These are phyloP conservation scores for Drosophila picticornis DNA, from an alignment of 2,888 invertebrate genomes.

Conservation along the genomic window DNA sequence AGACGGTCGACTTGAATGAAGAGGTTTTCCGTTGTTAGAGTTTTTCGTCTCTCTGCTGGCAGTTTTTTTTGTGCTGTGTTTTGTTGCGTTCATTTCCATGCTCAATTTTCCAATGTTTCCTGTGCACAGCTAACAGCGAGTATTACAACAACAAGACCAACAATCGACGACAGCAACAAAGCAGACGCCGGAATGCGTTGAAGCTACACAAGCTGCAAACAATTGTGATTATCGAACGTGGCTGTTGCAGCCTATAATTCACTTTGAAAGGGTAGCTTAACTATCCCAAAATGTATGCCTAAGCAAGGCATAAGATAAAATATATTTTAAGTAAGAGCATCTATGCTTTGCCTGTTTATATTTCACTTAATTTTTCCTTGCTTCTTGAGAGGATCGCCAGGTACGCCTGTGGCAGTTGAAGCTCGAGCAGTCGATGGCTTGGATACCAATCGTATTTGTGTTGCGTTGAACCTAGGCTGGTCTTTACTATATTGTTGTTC, in stretches of 20 bases:
- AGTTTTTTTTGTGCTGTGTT: slow-evolving; percentile 18
- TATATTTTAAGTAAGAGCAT: slow-evolving; percentile 24
- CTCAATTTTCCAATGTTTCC: slow-evolving; percentile 81
- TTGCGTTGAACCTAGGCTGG: slow-evolving; percentile 54
- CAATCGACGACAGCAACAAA: slow-evolving; percentile 46
- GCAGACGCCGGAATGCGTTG: slow-evolving; percentile 69
- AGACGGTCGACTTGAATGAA: slow-evolving; percentile 69
- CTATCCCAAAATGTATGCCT: not conserved
- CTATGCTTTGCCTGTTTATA: not conserved
- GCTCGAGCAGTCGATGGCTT: slow-evolving; percentile 59
- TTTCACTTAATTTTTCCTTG: slow-evolving; percentile 7
- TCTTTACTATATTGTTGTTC: slow-evolving; percentile 31
- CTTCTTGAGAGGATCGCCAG: slow-evolving; percentile 57
- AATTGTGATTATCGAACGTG: slow-evolving; percentile 80
- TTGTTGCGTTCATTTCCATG: slow-evolving; percentile 73
- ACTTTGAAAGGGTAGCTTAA: slow-evolving; percentile 13
- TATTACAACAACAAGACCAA: slow-evolving; percentile 42
- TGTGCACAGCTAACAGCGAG: slow-evolving; percentile 67
- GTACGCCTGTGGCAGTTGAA: slow-evolving; percentile 62
- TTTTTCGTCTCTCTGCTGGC: slow-evolving; percentile 46
- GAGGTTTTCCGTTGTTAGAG: slow-evolving; percentile 76
- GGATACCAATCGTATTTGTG: slow-evolving; percentile 65
- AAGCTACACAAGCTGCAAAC: slow-evolving; percentile 79
- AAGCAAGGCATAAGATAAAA: not conserved
- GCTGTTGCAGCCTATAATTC: slow-evolving; percentile 40